phyloP scores from a whole-genome alignment of 2,797 vertebrate genomes.

The Rhinophrynus dorsalis region DNA sequence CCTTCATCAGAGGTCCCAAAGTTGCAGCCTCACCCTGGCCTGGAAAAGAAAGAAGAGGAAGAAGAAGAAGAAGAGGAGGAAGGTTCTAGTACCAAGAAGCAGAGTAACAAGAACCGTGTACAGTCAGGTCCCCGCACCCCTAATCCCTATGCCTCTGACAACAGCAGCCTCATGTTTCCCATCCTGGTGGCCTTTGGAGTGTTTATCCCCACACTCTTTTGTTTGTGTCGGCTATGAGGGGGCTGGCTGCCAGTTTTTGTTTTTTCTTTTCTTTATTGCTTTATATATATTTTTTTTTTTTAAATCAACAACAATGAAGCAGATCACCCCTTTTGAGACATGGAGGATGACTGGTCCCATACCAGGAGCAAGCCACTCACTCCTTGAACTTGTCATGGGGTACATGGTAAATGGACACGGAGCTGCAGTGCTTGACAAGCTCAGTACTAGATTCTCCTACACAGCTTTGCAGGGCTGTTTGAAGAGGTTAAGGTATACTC shows the following conservation, averaged over 20 bases:
- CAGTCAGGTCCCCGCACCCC: constrained; percentile 95
- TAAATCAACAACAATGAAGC: constrained; percentile 18
- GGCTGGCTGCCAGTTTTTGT: constrained; percentile 35
- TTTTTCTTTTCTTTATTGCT: neutral
- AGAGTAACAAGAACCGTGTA: constrained; percentile 84
- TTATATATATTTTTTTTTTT: constrained; percentile 18
- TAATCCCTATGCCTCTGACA: constrained; percentile 96
- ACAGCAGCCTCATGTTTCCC: constrained; percentile 99
- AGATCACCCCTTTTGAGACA: neutral
- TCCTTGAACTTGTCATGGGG: neutral
- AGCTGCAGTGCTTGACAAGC: neutral
- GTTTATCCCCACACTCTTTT: constrained; percentile 98
- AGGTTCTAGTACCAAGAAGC: constrained; percentile 79
- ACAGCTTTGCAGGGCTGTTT: neutral
- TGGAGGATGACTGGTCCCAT: neutral
- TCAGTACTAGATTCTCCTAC: neutral
- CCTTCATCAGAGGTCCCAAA: constrained; percentile 87
- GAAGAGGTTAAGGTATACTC: neutral
- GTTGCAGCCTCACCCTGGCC: constrained; percentile 92
- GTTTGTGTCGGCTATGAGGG: constrained; percentile 95
- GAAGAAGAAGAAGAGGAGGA: constrained; percentile 85
- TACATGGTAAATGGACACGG: constrained; percentile 8
- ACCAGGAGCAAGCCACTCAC: constrained; percentile 2
- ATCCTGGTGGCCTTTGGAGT: constrained; percentile 97
- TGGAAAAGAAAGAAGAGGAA: constrained; percentile 90